phyloP scores from a whole-genome alignment of 2,888 invertebrate genomes.

The Drosophila diplacantha region DNA sequence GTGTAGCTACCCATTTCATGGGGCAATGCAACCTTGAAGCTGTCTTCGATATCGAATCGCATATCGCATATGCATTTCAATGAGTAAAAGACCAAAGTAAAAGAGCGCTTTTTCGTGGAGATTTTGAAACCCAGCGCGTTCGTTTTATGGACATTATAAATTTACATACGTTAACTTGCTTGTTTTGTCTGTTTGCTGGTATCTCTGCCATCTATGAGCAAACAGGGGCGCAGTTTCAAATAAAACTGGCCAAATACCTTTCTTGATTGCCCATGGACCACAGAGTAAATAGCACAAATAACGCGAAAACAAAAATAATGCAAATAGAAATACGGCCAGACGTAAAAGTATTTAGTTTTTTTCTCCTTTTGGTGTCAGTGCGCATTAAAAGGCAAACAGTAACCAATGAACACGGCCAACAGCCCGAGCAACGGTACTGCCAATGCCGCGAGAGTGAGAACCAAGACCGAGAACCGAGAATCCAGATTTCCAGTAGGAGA shows the following conservation, averaged over 20 bases:
- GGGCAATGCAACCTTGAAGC: conserved; percentile 63
- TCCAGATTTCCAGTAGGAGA: conserved; percentile 18
- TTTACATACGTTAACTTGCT: conserved; percentile 47
- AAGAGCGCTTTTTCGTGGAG: conserved; percentile 29
- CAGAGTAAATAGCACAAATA: conserved; percentile 55
- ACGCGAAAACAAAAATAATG: conserved; percentile 39
- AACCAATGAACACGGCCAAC: conserved; percentile 33
- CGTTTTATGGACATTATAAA: conserved; percentile 53
- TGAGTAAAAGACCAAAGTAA: conserved; percentile 38
- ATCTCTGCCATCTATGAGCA: conserved; percentile 38
- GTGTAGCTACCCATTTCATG: conserved; percentile 23
- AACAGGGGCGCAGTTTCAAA: conserved; percentile 39
- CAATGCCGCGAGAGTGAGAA: conserved; percentile 31
- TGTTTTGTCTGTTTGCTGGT: conserved; percentile 24
- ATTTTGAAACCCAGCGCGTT: conserved; percentile 54
- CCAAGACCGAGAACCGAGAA: conserved; percentile 21
- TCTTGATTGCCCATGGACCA: conserved; percentile 55
- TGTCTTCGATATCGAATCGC: conserved; percentile 42
- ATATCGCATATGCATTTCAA: conserved; percentile 49
- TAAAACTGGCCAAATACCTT: conserved; percentile 58
- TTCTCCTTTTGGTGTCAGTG: conserved; percentile 32
- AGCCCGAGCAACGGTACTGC: conserved; percentile 30
- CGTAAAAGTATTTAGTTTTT: conserved; percentile 26
- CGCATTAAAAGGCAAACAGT: conserved; percentile 36
- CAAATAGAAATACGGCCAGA: conserved; percentile 35